A percentile compares a stretch with the other conserved stretches of the same genome.
phyloP scores from a whole-genome alignment of 2,888 invertebrate genomes.

The Lissonota sp. region DNA sequence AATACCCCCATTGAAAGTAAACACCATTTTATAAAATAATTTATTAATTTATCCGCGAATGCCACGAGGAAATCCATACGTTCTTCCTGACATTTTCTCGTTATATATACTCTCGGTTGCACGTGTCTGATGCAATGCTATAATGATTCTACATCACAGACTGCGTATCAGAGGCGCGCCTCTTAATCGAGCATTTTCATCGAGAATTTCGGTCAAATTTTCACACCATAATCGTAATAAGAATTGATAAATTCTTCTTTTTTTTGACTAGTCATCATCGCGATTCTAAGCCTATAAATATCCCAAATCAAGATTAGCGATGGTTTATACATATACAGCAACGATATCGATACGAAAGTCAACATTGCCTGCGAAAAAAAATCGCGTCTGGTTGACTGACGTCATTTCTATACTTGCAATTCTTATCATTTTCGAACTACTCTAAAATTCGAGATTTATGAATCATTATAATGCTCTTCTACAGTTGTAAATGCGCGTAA shows the following conservation, averaged over 20 bases:
- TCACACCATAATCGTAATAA: conserved; percentile 3
- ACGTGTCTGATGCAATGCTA: conserved; percentile 50
- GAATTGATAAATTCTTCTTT: not conserved
- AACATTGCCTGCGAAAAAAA: not conserved
- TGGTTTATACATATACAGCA: not conserved
- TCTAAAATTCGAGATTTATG: not conserved
- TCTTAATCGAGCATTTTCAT: conserved; percentile 6
- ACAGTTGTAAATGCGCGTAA: too few relatives aligned
- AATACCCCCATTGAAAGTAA: too few relatives aligned
- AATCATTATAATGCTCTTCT: conserved; percentile 1
- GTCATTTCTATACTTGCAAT: too few relatives aligned
- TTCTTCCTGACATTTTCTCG: conserved; percentile 14
- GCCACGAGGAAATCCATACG: not conserved
- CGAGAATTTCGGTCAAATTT: not conserved
- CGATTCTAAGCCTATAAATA: not conserved
- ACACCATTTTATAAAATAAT: too few relatives aligned
- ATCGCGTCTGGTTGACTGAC: too few relatives aligned
- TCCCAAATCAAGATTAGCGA: not conserved
- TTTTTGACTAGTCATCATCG: not conserved
- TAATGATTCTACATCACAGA: conserved; percentile 46
- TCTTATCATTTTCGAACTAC: too few relatives aligned
- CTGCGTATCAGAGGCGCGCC: not conserved
- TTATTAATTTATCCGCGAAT: too few relatives aligned
- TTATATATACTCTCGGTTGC: not conserved
- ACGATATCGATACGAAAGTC: conserved; percentile 1